These are phyloP conservation scores for Eucidaris tribuloides DNA, from an alignment of 35 echinoderm and acorn worm genomes.

Conservation along the genomic window DNA sequence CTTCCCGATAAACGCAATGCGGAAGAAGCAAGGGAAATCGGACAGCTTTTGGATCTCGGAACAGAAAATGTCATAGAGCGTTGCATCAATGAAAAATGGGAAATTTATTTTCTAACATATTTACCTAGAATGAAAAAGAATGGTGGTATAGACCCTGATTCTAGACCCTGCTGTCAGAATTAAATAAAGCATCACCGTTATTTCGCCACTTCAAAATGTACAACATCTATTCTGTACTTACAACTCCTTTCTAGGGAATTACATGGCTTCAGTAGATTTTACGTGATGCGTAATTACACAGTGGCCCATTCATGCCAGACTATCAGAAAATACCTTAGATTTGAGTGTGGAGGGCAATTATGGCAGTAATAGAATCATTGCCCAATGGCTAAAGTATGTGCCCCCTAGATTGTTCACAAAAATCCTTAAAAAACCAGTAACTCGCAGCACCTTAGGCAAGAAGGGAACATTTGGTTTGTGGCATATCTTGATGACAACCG, in stretches of 20 bases:
- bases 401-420: too few species aligned
- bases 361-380: too few species aligned
- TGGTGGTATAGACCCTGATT: conserved; percentile 50
- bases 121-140: conserved; percentile 53
- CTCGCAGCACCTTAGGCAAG: too few species aligned
- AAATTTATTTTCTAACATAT: conserved; percentile 58
- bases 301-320: conserved; percentile 23
- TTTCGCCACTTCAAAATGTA: conserved; percentile 67
- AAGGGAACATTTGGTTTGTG: too few species aligned
- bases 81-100: conserved; percentile 3
- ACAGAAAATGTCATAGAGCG: conserved; percentile 22
- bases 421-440: too few species aligned
- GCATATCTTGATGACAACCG: too few species aligned
- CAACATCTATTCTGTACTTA: not conserved
- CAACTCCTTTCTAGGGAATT: not conserved
- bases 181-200: not conserved
- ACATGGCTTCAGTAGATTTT: conserved; percentile 52
- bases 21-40: not conserved
- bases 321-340: conserved; percentile 61
- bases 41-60: conserved; percentile 1
- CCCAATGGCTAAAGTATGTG: too few species aligned
- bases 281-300: conserved; percentile 38
- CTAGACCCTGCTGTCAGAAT: conserved; percentile 43
- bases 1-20: not conserved
- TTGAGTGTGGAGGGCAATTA: too few species aligned